Base-by-base conservation (phyloP, 2,888 invertebrate genomes). In the Choristoneura rosaceana region DNA sequence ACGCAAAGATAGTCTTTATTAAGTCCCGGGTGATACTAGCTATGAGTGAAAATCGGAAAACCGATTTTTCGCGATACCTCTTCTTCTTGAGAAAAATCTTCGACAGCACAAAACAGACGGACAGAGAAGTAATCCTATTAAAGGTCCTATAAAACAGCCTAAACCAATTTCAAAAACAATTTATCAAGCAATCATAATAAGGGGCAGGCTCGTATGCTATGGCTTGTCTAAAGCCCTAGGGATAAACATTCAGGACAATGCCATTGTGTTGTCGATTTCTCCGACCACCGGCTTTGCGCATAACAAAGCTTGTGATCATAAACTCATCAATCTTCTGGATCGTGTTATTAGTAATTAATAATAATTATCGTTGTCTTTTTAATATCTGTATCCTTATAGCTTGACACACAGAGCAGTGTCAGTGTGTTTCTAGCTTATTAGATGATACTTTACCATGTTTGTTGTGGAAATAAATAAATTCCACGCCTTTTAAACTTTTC, bases 181-280 rank as follows among this genome's bases (percentile, higher is more conserved):
- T 38, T 4, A 38, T 38, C 10, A 34, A 34, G 4, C n/a, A 64
- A 2, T 45, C 33, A 9, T 47, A 34, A 9, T 47, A 34, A 41
- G 8, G 17, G 50, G 25, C 25, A 47, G 33, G 58, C 17, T 66
- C 47, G 7, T 47, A 69, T 61, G 69, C 59, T 60, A 55, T 64
- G 45, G 64, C 59, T 38, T 55, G 70, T 59, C 73, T 69, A 69
- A 74, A 59, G 59, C 71, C 59, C 67, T 65, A 59, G 75, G 79
- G 79, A 82, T 80, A 80, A 83, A 82, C 81, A 80, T 77, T 17
- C 73, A 76, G 76, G 78, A 85, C 84, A 86, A 86, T 82, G 77
- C 79, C 74, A 83, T 87, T 86, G 83, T 82, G 78, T 70, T 71
- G 58, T 62, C 61, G 71, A 69, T 70, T 70, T 71, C 69, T 52